A percentile compares a stretch with the other conserved stretches of the same genome.
Conservation (phyloP, 2,797 vertebrate species). For the Diglossa cyanea region DNA sequence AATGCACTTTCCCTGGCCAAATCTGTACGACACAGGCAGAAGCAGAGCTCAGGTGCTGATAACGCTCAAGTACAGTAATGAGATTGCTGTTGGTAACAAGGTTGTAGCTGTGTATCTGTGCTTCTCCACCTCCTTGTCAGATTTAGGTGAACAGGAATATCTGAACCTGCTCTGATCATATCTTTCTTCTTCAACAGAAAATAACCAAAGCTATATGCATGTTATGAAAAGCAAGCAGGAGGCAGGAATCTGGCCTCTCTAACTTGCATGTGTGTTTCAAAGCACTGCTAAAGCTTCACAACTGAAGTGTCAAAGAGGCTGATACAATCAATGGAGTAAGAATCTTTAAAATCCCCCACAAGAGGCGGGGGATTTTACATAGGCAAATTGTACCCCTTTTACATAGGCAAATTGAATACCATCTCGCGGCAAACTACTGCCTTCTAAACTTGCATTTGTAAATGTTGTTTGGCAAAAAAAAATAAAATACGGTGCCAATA, state of each 20-base stretch:
- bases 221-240: background rate
- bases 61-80: rapidly evolving
- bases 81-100: background rate
- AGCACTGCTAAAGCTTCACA: background rate
- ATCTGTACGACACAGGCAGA: rapidly evolving
- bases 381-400: background rate
- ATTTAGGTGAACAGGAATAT: background rate
- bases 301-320: background rate
- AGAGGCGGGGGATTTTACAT: background rate
- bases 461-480: background rate
- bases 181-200: background rate
- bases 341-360: background rate
- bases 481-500: background rate
- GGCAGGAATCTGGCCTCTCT: background rate
- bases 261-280: background rate
- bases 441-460: background rate
- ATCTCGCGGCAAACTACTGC: background rate
- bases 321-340: background rate
- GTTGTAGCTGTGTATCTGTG: background rate
- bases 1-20: background rate
- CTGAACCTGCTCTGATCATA: background rate
- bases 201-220: background rate
- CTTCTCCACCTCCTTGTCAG: background rate
- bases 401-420: background rate
- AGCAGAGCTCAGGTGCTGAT: background rate